Evolutionary conservation across 2,888 invertebrate species (phyloP).

Genomic region (Chrysolina oricalcia): DNA sequence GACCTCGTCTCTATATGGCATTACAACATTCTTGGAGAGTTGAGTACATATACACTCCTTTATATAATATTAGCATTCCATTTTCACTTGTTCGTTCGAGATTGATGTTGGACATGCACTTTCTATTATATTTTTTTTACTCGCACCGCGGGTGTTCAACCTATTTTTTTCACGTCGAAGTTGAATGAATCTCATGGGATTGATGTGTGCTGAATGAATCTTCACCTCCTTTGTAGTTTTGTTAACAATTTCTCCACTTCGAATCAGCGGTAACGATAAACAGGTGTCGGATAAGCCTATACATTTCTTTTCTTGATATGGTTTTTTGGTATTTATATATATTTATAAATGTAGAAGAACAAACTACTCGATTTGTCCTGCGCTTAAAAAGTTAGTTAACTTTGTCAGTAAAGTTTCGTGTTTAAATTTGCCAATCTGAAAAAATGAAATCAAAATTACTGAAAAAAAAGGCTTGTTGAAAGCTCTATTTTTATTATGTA

Average conservation of each 20-base stretch:
- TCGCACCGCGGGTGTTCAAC: not conserved
- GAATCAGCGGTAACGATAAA: not conserved
- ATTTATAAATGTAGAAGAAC: no score
- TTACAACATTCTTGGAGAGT: slow-evolving; percentile 23
- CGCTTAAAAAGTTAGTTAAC: no score
- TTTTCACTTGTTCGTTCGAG: slow-evolving; percentile 10
- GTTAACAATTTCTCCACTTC: not conserved
- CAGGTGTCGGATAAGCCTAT: not conserved
- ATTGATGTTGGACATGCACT: slow-evolving; percentile 6
- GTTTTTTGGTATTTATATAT: no score
- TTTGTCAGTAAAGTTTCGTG: no score
- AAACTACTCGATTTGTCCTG: no score
- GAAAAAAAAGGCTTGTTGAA: no score
- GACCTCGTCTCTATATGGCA: not conserved
- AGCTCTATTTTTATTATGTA: no score
- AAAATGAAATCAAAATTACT: no score
- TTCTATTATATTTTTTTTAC: not conserved
- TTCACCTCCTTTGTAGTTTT: not conserved
- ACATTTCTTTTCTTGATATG: no score
- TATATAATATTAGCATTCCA: slow-evolving; percentile 24
- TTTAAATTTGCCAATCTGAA: no score
- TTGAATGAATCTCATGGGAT: not conserved
- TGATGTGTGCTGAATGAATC: not conserved
- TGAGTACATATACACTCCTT: slow-evolving; percentile 16
- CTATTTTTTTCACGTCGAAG: not conserved